Evolutionary conservation across 2,888 invertebrate genomes (phyloP), one percentile per base, ranked within the genome.

Genomic region (Bunonema sp.): DNA sequence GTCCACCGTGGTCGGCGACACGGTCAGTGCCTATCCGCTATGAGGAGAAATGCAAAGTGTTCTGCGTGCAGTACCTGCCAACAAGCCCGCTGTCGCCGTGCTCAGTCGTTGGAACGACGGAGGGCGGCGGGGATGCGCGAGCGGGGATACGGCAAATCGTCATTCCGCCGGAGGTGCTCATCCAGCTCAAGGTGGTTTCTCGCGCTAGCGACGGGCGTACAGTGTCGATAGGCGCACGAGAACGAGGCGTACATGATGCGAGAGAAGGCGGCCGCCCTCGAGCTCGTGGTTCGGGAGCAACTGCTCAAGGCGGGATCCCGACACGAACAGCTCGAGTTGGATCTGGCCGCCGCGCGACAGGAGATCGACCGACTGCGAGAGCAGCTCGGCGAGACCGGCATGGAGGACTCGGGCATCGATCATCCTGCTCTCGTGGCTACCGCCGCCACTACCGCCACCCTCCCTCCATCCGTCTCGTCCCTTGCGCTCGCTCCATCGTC

Each of bases 161-260:
- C 24, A 28, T 46, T n/a, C 34, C 42, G 3, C 41, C 40, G 26
- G 49, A 46, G 24, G 37, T 41, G 4, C 34, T 43, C 8, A 49
- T 41, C 23, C 41, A 46, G 18, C 32, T 49, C 12, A 43, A 46
- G 42, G 43, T 45, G 8, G n/a, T 10, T 23, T 12, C 4, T 39
- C 15, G 10, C n/a, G 2, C 20, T 24, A 2, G 31, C 2, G 19
- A 28, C 23, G 10, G 5, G 31, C 12, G 37, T 16, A 37, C 29
- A 4, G 3, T 34, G 12, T 39, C 22, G n/a, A 34, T 31, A 67
- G 60, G 67, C 67, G 2, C 67, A 59, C 44, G 59, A 64, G 36
- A 58, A 62, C 39, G 67, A 67, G 44, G 63, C 65, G 1, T 47
- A 62, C 23, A 54, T 61, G 19, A 68, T 65, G 65, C 42, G 68